These are phyloP conservation scores for Drosophila varians DNA, from an alignment of 1,140 invertebrate species.

Conservation along the genomic window DNA sequence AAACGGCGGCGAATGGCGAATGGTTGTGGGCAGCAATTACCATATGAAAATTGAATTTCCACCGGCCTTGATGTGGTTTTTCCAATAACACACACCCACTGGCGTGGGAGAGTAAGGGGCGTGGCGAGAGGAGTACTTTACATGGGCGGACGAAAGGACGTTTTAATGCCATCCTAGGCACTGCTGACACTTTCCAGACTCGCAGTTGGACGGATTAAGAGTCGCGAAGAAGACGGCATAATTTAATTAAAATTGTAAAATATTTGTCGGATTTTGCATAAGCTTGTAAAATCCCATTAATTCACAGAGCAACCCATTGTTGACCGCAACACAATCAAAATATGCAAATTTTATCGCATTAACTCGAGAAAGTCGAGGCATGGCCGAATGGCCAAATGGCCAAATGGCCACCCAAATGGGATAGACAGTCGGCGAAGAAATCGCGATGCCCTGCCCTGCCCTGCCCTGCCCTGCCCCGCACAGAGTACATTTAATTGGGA, in stretches of 20 bases:
- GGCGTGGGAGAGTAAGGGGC: slow-evolving; percentile 9
- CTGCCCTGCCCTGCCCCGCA: too few relatives aligned
- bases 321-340: slow-evolving; percentile 82
- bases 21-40: slow-evolving; percentile 49
- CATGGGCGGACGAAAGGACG: slow-evolving; percentile 28
- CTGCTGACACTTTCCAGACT: slow-evolving; percentile 30
- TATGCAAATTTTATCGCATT: slow-evolving; percentile 83
- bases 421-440: slow-evolving; percentile 57
- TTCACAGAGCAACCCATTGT: slow-evolving; percentile 81
- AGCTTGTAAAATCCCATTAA: slow-evolving; percentile 78
- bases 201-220: slow-evolving; percentile 35
- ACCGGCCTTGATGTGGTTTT: slow-evolving; percentile 60
- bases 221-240: slow-evolving; percentile 63
- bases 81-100: slow-evolving; percentile 7
- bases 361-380: slow-evolving; percentile 64
- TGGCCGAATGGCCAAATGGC: slow-evolving; percentile 32
- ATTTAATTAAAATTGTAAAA: slow-evolving; percentile 82
- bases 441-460: slow-evolving; percentile 42
- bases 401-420: slow-evolving; percentile 34
- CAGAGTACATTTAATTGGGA: slow-evolving; percentile 73
- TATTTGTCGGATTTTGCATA: slow-evolving; percentile 79
- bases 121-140: slow-evolving; percentile 5
- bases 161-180: slow-evolving; percentile 43
- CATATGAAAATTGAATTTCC: slow-evolving; percentile 79
- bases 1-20: slow-evolving; percentile 17